Evolutionary conservation across 2,888 invertebrate species (phyloP).

Genomic region (Conchocele bisecta): DNA sequence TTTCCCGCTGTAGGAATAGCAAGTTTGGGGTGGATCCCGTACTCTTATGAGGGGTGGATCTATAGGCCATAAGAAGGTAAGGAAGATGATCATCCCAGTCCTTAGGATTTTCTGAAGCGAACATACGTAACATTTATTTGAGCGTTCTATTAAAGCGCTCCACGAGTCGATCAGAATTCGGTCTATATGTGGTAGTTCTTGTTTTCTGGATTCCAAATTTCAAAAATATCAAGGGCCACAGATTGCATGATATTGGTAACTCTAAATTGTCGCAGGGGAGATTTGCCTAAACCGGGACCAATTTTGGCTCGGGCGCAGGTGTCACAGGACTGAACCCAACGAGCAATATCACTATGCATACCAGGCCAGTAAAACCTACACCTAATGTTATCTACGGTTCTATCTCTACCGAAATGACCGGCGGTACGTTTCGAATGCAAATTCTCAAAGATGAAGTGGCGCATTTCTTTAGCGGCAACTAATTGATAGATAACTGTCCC

Average conservation of each 20-base stretch:
- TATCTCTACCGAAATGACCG: not conserved
- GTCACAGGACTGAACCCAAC: not conserved
- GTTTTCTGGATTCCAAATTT: conserved; percentile 55
- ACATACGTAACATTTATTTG: conserved; percentile 34
- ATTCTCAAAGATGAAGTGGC: not conserved
- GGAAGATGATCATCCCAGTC: conserved; percentile 60
- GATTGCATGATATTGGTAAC: not conserved
- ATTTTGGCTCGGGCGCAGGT: not conserved
- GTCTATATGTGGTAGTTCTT: conserved; percentile 49
- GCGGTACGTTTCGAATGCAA: not conserved
- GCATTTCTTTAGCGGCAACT: not conserved
- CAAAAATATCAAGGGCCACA: conserved; percentile 1
- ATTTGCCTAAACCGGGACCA: conserved; percentile 4
- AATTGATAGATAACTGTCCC: not conserved
- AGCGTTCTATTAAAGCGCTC: conserved; percentile 55
- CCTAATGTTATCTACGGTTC: not conserved
- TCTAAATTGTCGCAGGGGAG: not conserved
- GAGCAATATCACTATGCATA: not conserved
- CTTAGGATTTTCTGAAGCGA: conserved; percentile 31
- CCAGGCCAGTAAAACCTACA: conserved; percentile 1
- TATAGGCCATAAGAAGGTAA: conserved; percentile 45
- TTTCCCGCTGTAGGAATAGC: conserved; percentile 51
- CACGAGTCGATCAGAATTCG: conserved; percentile 50
- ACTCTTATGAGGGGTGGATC: conserved; percentile 35
- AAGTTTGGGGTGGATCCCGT: conserved; percentile 45